Evolutionary conservation across 2,888 invertebrate genomes (phyloP).

Genomic region (Autographa pulchrina): DNA sequence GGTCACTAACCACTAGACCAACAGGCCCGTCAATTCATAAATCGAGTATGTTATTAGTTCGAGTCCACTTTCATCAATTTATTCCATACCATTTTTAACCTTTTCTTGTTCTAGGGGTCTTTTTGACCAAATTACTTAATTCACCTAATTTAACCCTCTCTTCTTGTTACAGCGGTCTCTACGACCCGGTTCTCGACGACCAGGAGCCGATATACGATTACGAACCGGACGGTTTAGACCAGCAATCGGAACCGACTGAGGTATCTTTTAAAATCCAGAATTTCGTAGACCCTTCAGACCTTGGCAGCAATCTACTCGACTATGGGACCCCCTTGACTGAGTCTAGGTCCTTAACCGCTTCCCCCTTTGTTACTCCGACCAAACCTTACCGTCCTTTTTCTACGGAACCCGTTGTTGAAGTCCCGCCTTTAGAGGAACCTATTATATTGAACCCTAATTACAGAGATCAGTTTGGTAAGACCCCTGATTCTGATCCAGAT

Average conservation of each 20-base stretch:
- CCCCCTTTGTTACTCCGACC: constrained; percentile 69
- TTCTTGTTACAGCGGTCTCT: constrained; percentile 79
- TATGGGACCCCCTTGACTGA: constrained; percentile 35
- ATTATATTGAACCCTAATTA: constrained; percentile 79
- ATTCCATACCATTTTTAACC: too few relatives aligned
- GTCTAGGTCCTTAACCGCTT: constrained; percentile 71
- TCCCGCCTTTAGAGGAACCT: constrained; percentile 79
- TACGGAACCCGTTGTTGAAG: constrained; percentile 72
- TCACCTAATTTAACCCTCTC: too few relatives aligned
- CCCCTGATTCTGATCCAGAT: constrained; percentile 61
- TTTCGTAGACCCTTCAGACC: constrained; percentile 61
- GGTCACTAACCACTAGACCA: too few relatives aligned
- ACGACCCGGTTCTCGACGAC: constrained; percentile 84
- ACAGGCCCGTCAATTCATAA: too few relatives aligned
- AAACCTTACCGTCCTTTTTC: constrained; percentile 81
- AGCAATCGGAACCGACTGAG: constrained; percentile 81
- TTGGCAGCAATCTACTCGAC: constrained; percentile 46
- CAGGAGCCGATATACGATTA: constrained; percentile 79
- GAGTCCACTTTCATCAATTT: too few relatives aligned
- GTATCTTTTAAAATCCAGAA: constrained; percentile 73
- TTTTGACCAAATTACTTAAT: too few relatives aligned
- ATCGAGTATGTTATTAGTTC: too few relatives aligned
- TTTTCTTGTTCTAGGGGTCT: too few relatives aligned
- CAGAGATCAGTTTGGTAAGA: constrained; percentile 72
- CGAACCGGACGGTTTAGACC: constrained; percentile 82